These are phyloP conservation scores for Halichoerus grypus DNA, from an alignment of 2,113 vertebrate genomes.

Conservation along the genomic window DNA sequence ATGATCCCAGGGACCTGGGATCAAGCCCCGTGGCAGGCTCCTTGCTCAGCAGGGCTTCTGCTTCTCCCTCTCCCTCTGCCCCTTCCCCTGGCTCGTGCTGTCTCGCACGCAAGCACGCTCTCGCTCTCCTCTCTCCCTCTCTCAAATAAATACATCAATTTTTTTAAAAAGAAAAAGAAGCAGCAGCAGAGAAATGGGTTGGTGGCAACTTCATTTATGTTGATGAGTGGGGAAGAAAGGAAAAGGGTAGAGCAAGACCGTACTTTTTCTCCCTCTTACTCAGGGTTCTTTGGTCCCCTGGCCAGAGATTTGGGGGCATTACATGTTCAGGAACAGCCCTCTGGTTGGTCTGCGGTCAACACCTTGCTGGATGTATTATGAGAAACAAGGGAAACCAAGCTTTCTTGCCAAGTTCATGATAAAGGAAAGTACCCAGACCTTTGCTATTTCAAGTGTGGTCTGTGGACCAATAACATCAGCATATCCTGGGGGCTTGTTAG, in stretches of 20 bases:
- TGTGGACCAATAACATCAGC: background rate
- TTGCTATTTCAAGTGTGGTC: background rate
- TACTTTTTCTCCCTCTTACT: background rate
- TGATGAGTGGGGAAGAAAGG: background rate
- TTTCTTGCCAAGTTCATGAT: background rate
- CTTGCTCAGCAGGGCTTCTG: too few relatives aligned
- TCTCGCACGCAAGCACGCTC: too few relatives aligned
- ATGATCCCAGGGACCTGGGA: background rate
- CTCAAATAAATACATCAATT: too few relatives aligned
- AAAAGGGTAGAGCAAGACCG: background rate
- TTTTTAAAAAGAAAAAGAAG: too few relatives aligned
- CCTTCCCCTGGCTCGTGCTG: too few relatives aligned
- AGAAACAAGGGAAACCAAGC: background rate
- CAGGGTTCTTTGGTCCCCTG: background rate
- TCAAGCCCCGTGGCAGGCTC: background rate
- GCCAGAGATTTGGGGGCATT: background rate
- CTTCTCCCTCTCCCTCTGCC: too few relatives aligned
- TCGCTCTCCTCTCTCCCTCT: too few relatives aligned
- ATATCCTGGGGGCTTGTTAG: background rate
- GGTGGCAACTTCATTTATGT: background rate
- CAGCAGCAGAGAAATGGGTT: background rate
- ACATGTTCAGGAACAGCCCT: background rate
- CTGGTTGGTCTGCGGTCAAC: background rate
- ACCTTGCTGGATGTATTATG: background rate
- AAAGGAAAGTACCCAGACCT: background rate